phyloP scores from a whole-genome alignment of 1,140 invertebrate species.

The Scaptomyza hsui region DNA sequence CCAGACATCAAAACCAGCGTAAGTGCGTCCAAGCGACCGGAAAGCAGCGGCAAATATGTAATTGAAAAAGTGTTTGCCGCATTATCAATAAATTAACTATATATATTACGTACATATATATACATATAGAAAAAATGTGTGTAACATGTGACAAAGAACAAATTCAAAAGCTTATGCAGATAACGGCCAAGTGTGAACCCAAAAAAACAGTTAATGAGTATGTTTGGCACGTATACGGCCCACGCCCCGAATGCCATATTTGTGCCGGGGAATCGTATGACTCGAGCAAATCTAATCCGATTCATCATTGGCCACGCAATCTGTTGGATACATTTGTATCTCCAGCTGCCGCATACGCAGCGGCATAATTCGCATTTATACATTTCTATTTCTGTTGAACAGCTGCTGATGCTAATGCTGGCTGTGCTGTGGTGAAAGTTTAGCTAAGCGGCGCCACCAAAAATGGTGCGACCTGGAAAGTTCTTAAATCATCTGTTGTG shows the following conservation, averaged over 20 bases:
- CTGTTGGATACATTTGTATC: conserved; percentile 40
- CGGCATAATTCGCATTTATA: conserved; percentile 36
- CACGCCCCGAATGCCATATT: conserved; percentile 41
- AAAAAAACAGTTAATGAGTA: conserved; percentile 12
- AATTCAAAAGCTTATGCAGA: conserved; percentile 34
- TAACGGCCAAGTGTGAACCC: conserved; percentile 40
- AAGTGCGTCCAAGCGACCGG: conserved; percentile 42
- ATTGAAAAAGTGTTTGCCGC: conserved; percentile 2
- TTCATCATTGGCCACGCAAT: conserved; percentile 13
- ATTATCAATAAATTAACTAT: conserved; percentile 15
- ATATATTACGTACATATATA: conserved; percentile 4
- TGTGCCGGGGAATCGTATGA: conserved; percentile 7
- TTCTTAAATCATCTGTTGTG: conserved; percentile 29
- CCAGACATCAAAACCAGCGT: conserved; percentile 52
- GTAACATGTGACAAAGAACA: conserved; percentile 17
- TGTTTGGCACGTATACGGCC: conserved; percentile 52
- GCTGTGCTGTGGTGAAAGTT: conserved; percentile 23
- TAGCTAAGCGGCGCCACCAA: conserved; percentile 1
- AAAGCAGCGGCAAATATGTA: conserved; percentile 9
- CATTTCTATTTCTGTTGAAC: conserved; percentile 35
- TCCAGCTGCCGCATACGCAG: conserved; percentile 10
- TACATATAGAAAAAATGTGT: neutral
- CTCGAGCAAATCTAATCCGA: neutral
- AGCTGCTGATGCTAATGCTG: neutral
- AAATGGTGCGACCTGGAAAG: conserved; percentile 28